Base-by-base conservation (phyloP, 2,888 invertebrate genomes). In the Perizoma flavofasciatum region DNA sequence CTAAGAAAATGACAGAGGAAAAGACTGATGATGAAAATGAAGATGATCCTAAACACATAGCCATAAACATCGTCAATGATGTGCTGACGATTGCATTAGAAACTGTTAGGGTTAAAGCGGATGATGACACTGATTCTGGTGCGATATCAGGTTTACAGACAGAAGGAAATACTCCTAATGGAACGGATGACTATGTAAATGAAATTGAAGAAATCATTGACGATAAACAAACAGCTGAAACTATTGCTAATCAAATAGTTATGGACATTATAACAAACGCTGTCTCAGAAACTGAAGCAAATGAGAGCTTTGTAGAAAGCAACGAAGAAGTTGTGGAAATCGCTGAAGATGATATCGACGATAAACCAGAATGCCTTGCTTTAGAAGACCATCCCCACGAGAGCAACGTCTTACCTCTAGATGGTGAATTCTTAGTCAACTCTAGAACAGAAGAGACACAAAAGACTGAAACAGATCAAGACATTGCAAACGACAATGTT, bases 61-160 rank as follows among this genome's bases (percentile, higher is more conserved):
- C 92, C 47, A 82, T 89, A 41, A 88, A 88, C 65, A 92, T 92
- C 40, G 92, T 93, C 4, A 90, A 93, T 61, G 92, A 93, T 61
- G 90, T 92, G 9, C 69, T 92, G n/a, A 86, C 87, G 32, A 82
- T 90, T 57, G 92, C 93, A 5, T 73, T 91, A 22, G 89, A 92
- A 69, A 88, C 87, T 11, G 89, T 93, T 3, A 81, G 83, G 59
- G 75, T 88, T 72, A 89, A 92, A 79, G 70, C 84, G 44, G 92
- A 92, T 50, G 89, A 91, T 40, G 92, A 92, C 55, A 84, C 91
- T 0, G 92, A 92, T 69, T 92, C 92, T 0, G 92, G 92, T 22
- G 92, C 92, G 0, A 89, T 92, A 63, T 92, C 92, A 5, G 92
- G 88, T 5, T 63, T 85, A 55, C 88, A 86, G 61, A 89, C 91